These are phyloP conservation scores for Drosophila dives DNA, from an alignment of 2,888 invertebrate species.

Conservation along the genomic window DNA sequence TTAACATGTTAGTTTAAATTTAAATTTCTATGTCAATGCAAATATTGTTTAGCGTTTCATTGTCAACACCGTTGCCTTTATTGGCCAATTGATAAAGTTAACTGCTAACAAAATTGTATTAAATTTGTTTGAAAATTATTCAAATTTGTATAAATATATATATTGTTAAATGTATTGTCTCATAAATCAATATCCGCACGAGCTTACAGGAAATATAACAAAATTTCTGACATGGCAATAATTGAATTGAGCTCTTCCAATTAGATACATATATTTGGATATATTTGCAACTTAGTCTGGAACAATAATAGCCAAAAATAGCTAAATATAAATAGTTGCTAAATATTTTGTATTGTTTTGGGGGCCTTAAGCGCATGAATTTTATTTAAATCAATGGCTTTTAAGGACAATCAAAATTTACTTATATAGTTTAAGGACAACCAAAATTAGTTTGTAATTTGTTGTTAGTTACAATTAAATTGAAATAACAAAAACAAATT, in stretches of 20 bases:
- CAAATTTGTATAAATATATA: constrained; percentile 4
- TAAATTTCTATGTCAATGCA: background rate
- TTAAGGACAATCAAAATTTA: background rate
- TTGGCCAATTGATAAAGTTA: background rate
- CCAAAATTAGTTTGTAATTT: background rate
- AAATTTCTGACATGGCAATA: constrained; percentile 8
- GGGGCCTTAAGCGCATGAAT: background rate
- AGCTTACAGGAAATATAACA: background rate
- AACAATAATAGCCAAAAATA: background rate
- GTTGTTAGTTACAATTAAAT: background rate
- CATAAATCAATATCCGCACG: constrained; percentile 11
- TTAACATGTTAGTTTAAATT: background rate
- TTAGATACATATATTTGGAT: constrained; percentile 5
- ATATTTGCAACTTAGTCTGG: background rate
- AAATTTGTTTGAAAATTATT: constrained; percentile 10
- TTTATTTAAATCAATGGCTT: background rate
- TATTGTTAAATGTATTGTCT: constrained; percentile 4
- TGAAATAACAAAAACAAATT: too few species aligned
- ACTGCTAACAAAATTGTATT: constrained; percentile 11
- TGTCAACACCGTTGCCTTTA: background rate
- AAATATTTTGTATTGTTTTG: background rate
- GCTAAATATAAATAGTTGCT: background rate
- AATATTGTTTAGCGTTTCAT: background rate
- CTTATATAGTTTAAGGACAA: background rate
- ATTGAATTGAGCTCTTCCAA: constrained; percentile 9